Conservation (phyloP, 2,888 invertebrate genomes). For the Eupithecia inturbata region DNA sequence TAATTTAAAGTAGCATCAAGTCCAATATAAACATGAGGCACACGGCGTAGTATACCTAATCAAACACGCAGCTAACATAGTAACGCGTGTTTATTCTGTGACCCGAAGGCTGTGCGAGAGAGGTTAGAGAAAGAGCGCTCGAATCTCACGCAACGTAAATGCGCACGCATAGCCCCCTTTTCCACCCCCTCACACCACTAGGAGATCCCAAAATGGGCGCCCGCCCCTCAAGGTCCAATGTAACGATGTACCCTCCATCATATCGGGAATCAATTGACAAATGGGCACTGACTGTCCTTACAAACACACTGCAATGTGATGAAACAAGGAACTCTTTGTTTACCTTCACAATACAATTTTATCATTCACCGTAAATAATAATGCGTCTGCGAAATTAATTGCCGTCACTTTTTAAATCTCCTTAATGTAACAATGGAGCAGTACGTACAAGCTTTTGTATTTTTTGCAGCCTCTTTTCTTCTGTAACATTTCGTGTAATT, state of each 20-base stretch:
- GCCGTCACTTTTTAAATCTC: conserved; percentile 48
- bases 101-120: conserved; percentile 59
- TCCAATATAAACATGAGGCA: conserved; percentile 81
- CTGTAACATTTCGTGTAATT: conserved; percentile 33
- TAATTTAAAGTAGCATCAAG: conserved; percentile 80
- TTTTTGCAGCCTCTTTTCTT: conserved; percentile 32
- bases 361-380: conserved; percentile 48
- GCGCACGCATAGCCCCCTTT: conserved; percentile 71
- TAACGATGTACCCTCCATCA: conserved; percentile 81
- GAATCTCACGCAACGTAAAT: conserved; percentile 57
- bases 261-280: conserved; percentile 83
- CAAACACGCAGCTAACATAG: conserved; percentile 69
- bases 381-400: conserved; percentile 58
- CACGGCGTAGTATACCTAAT: conserved; percentile 67
- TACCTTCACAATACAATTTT: conserved; percentile 63
- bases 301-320: conserved; percentile 51
- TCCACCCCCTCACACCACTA: conserved; percentile 64
- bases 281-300: conserved; percentile 63
- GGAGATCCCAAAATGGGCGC: conserved; percentile 71
- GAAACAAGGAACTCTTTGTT: conserved; percentile 57
- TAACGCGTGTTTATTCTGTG: conserved; percentile 31
- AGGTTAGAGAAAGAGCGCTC: conserved; percentile 44
- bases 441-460: conserved; percentile 39
- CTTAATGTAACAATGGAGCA: conserved; percentile 47
- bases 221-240: conserved; percentile 78